Percentiles rank a stretch among this genome's conserved stretches.
These are phyloP conservation scores for Lagorchestes hirsutus DNA, from an alignment of 2,797 vertebrate species.

Conservation along the genomic window DNA sequence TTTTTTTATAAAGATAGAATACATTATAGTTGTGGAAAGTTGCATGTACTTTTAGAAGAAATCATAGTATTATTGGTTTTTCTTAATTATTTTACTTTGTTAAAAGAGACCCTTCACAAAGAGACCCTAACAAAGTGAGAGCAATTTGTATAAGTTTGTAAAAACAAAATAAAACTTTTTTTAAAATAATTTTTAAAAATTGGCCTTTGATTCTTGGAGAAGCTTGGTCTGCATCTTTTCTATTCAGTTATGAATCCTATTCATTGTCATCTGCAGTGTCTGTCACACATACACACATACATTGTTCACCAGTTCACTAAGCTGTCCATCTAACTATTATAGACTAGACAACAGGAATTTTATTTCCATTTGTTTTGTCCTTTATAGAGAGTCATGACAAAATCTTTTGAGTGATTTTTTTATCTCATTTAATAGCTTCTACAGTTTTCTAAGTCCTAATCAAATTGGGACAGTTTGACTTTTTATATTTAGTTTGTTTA, in stretches of 20 bases:
- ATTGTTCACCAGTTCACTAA: background rate
- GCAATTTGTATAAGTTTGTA: background rate
- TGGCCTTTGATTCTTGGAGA: background rate
- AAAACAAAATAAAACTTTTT: background rate
- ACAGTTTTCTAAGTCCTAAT: background rate
- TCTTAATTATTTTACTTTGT: background rate
- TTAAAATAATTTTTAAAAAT: background rate
- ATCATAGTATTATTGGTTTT: background rate
- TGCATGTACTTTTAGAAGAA: background rate
- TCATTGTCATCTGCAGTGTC: background rate
- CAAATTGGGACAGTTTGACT: background rate
- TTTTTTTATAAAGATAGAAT: background rate
- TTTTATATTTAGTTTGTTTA: background rate
- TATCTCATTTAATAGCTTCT: background rate
- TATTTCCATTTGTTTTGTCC: background rate
- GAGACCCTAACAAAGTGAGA: background rate
- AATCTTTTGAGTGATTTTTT: background rate
- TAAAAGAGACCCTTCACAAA: background rate
- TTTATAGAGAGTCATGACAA: background rate
- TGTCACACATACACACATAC: background rate
- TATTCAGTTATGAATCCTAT: background rate
- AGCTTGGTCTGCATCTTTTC: background rate
- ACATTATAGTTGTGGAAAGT: background rate
- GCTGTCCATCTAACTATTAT: background rate
- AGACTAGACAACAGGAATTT: background rate